These are phyloP conservation scores for Cheiracanthium punctorium DNA, from an alignment of 2,888 invertebrate species.

Conservation along the genomic window DNA sequence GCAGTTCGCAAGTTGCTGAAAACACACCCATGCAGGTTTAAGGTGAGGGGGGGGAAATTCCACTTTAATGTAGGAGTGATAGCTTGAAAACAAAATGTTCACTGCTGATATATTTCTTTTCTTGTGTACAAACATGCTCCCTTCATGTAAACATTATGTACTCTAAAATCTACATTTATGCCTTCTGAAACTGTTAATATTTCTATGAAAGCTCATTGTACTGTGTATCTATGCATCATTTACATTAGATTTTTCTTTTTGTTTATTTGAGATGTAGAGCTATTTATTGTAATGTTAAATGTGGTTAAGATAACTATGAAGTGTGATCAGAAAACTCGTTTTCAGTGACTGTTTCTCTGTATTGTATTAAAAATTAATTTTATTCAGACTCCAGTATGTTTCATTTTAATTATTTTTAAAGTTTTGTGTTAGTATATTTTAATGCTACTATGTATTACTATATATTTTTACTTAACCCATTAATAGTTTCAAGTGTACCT, in stretches of 20 bases:
- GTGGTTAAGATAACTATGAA: background rate
- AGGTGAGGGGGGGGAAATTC: background rate
- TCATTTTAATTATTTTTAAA: background rate
- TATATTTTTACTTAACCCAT: too few species aligned
- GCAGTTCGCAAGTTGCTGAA: conserved; percentile 19
- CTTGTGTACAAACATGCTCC: background rate
- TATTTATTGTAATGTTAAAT: background rate
- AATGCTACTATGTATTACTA: too few species aligned
- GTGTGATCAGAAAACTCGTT: background rate
- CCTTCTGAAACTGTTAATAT: background rate
- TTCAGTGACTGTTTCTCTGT: background rate
- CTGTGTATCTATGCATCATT: background rate
- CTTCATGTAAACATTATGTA: conserved; percentile 9
- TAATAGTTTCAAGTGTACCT: too few species aligned
- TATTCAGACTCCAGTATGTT: background rate
- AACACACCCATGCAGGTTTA: conserved; percentile 53
- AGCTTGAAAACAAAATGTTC: background rate
- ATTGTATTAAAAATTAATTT: background rate
- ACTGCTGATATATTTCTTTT: conserved; percentile 3
- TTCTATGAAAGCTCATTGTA: conserved; percentile 2
- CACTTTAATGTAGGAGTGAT: conserved; percentile 24
- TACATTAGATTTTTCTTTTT: background rate
- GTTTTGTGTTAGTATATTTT: too few species aligned
- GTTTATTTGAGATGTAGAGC: background rate
- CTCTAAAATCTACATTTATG: conserved; percentile 11